A percentile compares a stretch with the other conserved stretches of the same genome.
These are phyloP conservation scores for Ophraella communa DNA, from an alignment of 2,888 invertebrate genomes.

Conservation along the genomic window DNA sequence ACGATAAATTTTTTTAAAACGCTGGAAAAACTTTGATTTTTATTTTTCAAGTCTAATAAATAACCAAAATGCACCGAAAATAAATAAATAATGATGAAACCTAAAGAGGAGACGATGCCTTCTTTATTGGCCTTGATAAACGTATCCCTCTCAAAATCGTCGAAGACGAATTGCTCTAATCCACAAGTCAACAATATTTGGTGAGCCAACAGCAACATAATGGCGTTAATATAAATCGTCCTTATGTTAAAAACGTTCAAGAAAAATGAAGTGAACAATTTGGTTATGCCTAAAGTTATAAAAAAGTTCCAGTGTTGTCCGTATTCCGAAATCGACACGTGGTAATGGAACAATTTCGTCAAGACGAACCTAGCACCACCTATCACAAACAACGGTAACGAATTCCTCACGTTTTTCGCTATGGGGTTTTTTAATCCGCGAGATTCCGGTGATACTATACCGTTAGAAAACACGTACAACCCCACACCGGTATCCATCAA, in stretches of 20 bases:
- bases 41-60: constrained; percentile 59
- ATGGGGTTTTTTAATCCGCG: constrained; percentile 51
- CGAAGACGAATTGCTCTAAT: constrained; percentile 74
- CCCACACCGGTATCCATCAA: constrained; percentile 98
- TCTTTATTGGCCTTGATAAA: constrained; percentile 88
- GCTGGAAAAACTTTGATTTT: constrained; percentile 6
- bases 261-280: constrained; percentile 72
- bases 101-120: constrained; percentile 84
- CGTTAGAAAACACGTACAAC: constrained; percentile 82
- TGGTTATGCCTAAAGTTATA: constrained; percentile 86
- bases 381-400: constrained; percentile 64
- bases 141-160: constrained; percentile 63
- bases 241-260: constrained; percentile 63
- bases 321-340: constrained; percentile 90
- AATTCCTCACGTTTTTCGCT: constrained; percentile 55
- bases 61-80: constrained; percentile 72
- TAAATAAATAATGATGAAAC: constrained; percentile 85
- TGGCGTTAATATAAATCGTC: constrained; percentile 64
- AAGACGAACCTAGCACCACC: constrained; percentile 70
- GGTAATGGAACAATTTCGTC: constrained; percentile 75
- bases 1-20: constrained; percentile 18
- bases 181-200: constrained; percentile 70
- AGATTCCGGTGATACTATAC: constrained; percentile 71
- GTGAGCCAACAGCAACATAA: constrained; percentile 67
- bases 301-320: constrained; percentile 99